Base-by-base conservation (phyloP, 2,797 vertebrate species). In the Semaprochilodus insignis region DNA sequence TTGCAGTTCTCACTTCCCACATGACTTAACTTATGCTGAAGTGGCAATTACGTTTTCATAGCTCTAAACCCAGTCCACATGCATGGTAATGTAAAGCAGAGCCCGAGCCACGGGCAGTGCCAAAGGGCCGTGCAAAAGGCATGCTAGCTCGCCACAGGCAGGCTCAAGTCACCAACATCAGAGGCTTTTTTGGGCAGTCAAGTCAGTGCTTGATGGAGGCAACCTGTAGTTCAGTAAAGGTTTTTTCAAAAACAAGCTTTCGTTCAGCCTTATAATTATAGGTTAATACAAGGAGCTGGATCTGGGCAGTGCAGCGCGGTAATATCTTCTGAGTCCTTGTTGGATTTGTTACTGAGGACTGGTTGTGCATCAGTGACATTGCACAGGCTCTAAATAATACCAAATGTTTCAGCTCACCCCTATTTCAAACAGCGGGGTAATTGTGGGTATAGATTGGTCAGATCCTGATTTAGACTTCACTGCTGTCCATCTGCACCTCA, bases 401-500 rank as follows among this genome's bases (percentile, higher is more conserved):
- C 85, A 85, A 88, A 88, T 88, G 87, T 88, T 88, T 77, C 77
- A 77, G 81, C 78, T 85, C 83, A 81, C 80, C 83, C 83, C 85
- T 60, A 60, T 86, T 86, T 88, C 75, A 85, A 86, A 85, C 81
- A 81, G 85, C 81, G 54, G 81, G 75, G 78, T 88, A 86, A 85
- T 86, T 88, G 81, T 85, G 85, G 87, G 85, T 83, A 84, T 78
- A 67, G 65, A 83, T 81, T 82, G 79, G 84, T 88, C 85, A 84
- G 78, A 80, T 82, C 82, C 77, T 77, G 76, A 87, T 80, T 87
- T 87, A 87, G 77, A 86, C 87, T 85, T 85, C 83, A 83, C 21
- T 85, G 83, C 75, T 83, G 87, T 88, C 87, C 82, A 77, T 88
- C 87, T 80, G 85, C 85, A 88, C 85, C 83, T 86, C 87, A 88